Base-by-base conservation (phyloP, 2,113 vertebrate genomes). In the Cygnus buccinator region DNA sequence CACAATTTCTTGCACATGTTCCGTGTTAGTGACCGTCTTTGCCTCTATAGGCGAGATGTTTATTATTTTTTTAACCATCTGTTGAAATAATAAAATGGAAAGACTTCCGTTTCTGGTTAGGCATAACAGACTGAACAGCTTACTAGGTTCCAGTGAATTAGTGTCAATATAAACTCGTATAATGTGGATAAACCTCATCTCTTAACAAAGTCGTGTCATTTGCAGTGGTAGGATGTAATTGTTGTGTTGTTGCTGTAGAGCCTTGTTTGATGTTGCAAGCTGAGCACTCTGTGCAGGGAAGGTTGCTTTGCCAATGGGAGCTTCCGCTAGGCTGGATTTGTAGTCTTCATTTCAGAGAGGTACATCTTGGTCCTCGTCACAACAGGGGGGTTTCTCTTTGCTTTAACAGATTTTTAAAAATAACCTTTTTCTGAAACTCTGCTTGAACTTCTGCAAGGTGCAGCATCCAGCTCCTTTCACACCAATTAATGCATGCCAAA, bases 401-500 rank as follows among this genome's bases (percentile, higher is more conserved):
- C 18, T 86, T 74, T 35, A 82, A 66, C 31, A 67, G 54, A 90
- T 48, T 22, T n/a, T 71, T 23, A 4, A 13, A 50, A 50, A 7
- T 13, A 50, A 50, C 23, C 22, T 25, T 50, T 50, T 50, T 23
- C 61, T 58, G 39, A 82, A 81, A 50, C 41, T 67, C n/a, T 61
- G 0, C 22, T 58, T 92, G 2, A 1, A 13, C 84, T 68, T 90
- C 80, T 87, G 21, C 84, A 58, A 93, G 85, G 59, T 68, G 39
- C 33, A 52, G 4, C 10, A 6, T 52, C 35, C 48, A 63, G 10
- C 73, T 92, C 68, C 62, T 83, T 78, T 77, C 93, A 57, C 35
- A n/a, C 72, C 23, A 46, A 94, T 98, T 97, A 97, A 96, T 96
- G 43, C 91, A 78, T 96, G 81, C 95, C 89, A 83, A 97, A 97